Base-by-base conservation (phyloP, 2,888 invertebrate genomes). In the Rhodophaea formosa region DNA sequence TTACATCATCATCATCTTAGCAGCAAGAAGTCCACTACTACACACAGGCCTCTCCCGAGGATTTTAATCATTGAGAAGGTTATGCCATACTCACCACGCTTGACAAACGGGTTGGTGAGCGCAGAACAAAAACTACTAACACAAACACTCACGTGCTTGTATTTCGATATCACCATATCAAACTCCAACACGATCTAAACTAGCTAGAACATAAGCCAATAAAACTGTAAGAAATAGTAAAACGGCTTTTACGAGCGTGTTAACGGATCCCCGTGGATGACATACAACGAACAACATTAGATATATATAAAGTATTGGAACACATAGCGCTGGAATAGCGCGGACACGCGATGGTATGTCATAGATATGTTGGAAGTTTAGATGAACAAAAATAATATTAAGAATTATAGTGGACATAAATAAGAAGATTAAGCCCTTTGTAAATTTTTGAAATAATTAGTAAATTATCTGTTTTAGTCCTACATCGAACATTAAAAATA, bases 191-290 rank as follows among this genome's bases (percentile, higher is more conserved):
- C 46, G 46, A 23, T 23, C 46, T 46, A 23, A 45, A 46, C 12
- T 29, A 23, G 12, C 3, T 12, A n/a, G n/a, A 16, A 45, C 45
- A 23, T 12, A 35, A 51, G 17, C 39, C 51, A 51, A 51, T 51
- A 51, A 51, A 51, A 51, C 16, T 3, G 51, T 51, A 51, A 51
- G 51, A 51, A 16, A 51, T 51, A 51, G 51, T 51, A 35, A 51
- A 51, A 35, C 17, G 7, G 16, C 17, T 51, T 51, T 51, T 51
- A 51, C 51, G 51, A 51, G 51, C 51, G 51, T 51, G 51, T 51
- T 51, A 51, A 51, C 51, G 39, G 10, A 51, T 51, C 51, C 51
- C 51, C 16, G 17, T 51, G 35, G 51, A 39, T 51, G 35, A 35
- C 35, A 51, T 51, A 51, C 51, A 51, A 51, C 32, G 35, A 35